Conservation (phyloP, 2,888 invertebrate species). For the Ypsolopha sequella region DNA sequence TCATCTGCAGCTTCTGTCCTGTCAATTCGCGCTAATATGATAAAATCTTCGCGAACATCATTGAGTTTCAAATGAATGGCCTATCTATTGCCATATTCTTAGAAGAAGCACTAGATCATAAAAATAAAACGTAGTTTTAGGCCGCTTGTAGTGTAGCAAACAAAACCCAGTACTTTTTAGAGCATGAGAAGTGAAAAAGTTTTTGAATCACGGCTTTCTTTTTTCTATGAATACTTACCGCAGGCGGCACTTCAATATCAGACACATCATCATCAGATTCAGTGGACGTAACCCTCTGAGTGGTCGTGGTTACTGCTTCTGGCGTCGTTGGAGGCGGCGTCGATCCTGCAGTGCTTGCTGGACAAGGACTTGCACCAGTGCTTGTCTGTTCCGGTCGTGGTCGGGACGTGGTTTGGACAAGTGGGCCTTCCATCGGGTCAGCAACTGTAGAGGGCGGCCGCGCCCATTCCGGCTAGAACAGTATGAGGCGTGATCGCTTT, state of each 20-base stretch:
- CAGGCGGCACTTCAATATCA: conserved; percentile 31
- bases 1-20: too few relatives aligned
- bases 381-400: conserved; percentile 6
- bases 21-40: too few relatives aligned
- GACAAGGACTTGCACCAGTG: conserved; percentile 20
- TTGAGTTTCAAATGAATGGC: too few relatives aligned
- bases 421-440: conserved; percentile 62
- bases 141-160: too few relatives aligned
- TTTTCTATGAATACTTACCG: conserved; percentile 20
- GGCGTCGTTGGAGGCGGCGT: conserved; percentile 13
- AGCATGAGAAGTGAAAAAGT: neutral
- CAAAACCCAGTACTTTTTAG: too few relatives aligned
- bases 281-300: conserved; percentile 9
- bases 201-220: neutral
- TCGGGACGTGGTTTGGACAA: conserved; percentile 24
- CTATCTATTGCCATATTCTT: too few relatives aligned
- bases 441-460: conserved; percentile 79
- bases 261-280: conserved; percentile 11
- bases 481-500: neutral
- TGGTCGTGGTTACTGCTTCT: conserved; percentile 21
- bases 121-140: too few relatives aligned
- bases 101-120: too few relatives aligned
- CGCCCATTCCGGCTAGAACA: conserved; percentile 83
- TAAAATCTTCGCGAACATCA: too few relatives aligned
- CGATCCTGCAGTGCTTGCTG: conserved; percentile 25